Conservation (phyloP, 2,797 vertebrate species). For the Sebastiscus tertius region DNA sequence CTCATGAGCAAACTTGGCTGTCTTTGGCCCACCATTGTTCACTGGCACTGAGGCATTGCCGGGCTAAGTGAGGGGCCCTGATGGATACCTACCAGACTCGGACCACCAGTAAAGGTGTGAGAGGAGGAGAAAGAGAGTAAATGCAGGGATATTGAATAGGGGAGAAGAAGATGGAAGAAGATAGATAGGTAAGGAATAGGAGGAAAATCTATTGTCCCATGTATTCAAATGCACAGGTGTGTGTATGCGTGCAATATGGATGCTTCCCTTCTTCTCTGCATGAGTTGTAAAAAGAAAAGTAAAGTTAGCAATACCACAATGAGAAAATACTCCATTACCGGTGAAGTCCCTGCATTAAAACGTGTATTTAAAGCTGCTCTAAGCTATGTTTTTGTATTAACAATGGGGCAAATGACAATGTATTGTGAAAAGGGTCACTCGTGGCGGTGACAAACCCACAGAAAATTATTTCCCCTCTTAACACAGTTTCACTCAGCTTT, state of each 20-base stretch:
- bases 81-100: slow-evolving; percentile 78
- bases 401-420: not conserved
- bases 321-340: not conserved
- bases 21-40: slow-evolving; percentile 77
- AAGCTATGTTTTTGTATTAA: not conserved
- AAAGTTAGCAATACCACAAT: not conserved
- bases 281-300: slow-evolving; percentile 1
- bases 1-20: slow-evolving; percentile 68
- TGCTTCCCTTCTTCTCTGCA: slow-evolving; percentile 10
- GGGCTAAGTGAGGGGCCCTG: slow-evolving; percentile 84
- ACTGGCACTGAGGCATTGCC: slow-evolving; percentile 74
- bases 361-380: not conserved
- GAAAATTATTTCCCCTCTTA: too few relatives aligned
- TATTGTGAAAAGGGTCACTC: not conserved
- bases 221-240: slow-evolving; percentile 70
- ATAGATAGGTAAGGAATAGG: slow-evolving; percentile 43
- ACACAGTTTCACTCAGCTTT: not conserved
- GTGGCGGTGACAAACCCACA: too few relatives aligned
- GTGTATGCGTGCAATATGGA: slow-evolving; percentile 28
- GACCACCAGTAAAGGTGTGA: slow-evolving; percentile 84
- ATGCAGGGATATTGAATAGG: slow-evolving; percentile 62
- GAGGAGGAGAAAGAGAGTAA: slow-evolving; percentile 49
- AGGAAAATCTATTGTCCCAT: slow-evolving; percentile 43
- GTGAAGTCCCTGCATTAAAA: not conserved
- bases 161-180: slow-evolving; percentile 65